Base-by-base conservation (phyloP, 2,113 vertebrate species). In the Sprattus sprattus region DNA sequence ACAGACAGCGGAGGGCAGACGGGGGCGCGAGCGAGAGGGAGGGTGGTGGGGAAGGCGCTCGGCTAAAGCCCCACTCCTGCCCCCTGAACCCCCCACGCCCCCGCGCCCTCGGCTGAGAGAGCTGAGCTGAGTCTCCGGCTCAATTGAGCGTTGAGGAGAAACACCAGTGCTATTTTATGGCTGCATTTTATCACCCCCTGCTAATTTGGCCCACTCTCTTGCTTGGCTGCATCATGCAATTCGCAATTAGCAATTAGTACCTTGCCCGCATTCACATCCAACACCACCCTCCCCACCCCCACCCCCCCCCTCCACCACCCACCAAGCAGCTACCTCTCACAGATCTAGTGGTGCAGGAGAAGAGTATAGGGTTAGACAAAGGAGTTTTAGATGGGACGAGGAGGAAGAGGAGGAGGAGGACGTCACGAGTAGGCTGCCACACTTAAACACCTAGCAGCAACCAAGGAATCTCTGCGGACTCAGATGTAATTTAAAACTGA, bases 101-200 rank as follows among this genome's bases (percentile, higher is more conserved):
- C 25, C 11, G 71, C 28, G 71, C 44, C 32, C 71, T 32, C 71
- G 3, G 71, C 71, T 83, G 71, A 86, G 71, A 86, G 39, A 39
- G 39, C 39, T 39, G 84, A 71, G 57, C 49, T 39, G 47, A 86
- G 54, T 45, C 46, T 78, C 60, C 67, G 45, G 82, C 57, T 88
- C 83, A 86, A 88, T 86, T 88, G 85, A 84, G 81, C 47, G 39
- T 47, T 82, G 78, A 86, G 47, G 87, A 86, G 81, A 85, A 86
- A 84, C 82, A 20, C 44, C 45, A 81, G 80, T 83, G 83, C 83
- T 87, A 60, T 82, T 87, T 87, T 85, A 87, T 85, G 52, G 60
- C 45, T 67, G 78, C 81, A 28, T 83, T 84, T 86, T 84, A 86
- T 57, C 86, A 81, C 82, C 52, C 39, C 2, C 28, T 78, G 78